A percentile compares a stretch with the other conserved stretches of the same genome.
phyloP scores from a whole-genome alignment of 2,888 invertebrate species.

The Pyrrhia umbra region DNA sequence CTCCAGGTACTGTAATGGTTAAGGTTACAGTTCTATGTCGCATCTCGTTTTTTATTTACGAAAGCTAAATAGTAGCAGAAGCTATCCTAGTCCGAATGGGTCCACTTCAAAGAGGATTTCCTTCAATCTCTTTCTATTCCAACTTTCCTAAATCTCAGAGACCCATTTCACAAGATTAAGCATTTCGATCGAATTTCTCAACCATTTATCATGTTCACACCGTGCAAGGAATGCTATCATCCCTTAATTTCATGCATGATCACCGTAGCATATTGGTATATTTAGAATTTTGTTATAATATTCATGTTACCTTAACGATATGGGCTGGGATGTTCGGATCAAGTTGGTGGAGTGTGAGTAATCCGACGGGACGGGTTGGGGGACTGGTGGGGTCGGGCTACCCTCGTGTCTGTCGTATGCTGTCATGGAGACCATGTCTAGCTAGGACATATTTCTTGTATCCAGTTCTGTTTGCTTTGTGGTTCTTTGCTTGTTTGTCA shows the following conservation, averaged over 20 bases:
- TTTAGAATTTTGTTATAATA: constrained; percentile 81
- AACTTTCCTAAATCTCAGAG: constrained; percentile 14
- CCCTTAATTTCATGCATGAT: constrained; percentile 80
- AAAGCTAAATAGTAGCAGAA: background rate
- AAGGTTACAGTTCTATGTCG: background rate
- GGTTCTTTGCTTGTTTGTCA: background rate
- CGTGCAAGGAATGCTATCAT: constrained; percentile 64
- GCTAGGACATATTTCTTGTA: constrained; percentile 36
- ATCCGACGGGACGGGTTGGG: constrained; percentile 78
- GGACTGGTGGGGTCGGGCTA: constrained; percentile 46
- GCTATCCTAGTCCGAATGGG: background rate
- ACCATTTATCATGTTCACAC: constrained; percentile 58
- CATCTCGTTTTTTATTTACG: background rate
- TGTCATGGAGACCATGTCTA: constrained; percentile 68
- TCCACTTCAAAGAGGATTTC: background rate
- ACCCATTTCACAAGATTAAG: constrained; percentile 45
- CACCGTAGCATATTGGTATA: constrained; percentile 79
- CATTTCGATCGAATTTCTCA: constrained; percentile 49
- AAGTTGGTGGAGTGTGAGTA: constrained; percentile 79
- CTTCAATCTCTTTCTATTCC: background rate
- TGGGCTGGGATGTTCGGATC: constrained; percentile 66
- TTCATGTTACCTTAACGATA: constrained; percentile 67
- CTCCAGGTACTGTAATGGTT: no score
- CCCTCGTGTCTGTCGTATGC: constrained; percentile 62
- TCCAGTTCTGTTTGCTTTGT: constrained; percentile 2